Evolutionary conservation across 2,113 vertebrate species (phyloP), one percentile per base, ranked within the genome.

Genomic region (Dissostichus mawsoni): DNA sequence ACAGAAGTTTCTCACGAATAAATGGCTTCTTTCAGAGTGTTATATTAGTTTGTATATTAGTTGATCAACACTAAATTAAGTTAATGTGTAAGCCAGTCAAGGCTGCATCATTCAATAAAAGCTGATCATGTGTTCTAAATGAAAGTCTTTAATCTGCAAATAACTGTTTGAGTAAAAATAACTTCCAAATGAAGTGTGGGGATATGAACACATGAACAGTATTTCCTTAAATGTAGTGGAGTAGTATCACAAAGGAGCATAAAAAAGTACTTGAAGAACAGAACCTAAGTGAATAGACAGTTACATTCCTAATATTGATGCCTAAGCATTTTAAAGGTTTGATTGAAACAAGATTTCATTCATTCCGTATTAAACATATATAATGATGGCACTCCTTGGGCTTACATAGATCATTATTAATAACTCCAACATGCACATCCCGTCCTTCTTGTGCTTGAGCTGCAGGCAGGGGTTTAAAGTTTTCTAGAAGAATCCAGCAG

Each of bases 381-480:
- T 16, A 65, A 71, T 23, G 12, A 58, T 25, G 62, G 10, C 65
- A 78, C 75, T 25, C 25, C 25, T 25, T 25, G 25, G 25, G 25
- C 25, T 25, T 25, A 25, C 25, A 25, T 25, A 25, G 25, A 62
- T 73, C 44, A 57, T 41, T 3, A 66, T 14, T 7, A 56, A 52
- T 13, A 55, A 9, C 4, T 8, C 62, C 16, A 16, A 52, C 29
- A 29, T 33, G 25, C 36, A 66, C 36, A 63, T 62, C 29, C 18
- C 17, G 53, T 69, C 25, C 77, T 74, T 83, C 8, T 25, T 65
- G 23, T 57, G 16, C 3, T 56, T 36, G 11, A 25, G 52, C 14
- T 51, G 23, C 55, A 62, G 12, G 25, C 25, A 71, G 33, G 56
- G 69, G 44, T 17, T 69, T 7, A 29, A 3, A 4, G 62, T 55